phyloP scores from a whole-genome alignment of 2,888 invertebrate genomes.

The Scotopteryx bipunctaria region DNA sequence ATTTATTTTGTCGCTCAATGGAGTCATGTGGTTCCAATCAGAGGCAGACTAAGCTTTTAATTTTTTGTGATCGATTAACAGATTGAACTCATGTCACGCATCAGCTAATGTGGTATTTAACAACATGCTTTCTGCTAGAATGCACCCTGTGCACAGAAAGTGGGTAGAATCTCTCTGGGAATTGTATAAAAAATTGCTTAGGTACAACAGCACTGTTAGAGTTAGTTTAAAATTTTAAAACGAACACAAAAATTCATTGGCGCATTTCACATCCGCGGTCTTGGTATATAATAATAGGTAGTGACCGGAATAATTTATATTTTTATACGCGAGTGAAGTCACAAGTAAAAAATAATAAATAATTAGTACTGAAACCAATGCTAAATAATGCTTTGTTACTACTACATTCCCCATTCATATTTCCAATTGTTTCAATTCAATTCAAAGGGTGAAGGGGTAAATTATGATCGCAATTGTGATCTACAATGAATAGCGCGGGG shows the following conservation, averaged over 20 bases:
- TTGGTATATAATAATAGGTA: too few species aligned
- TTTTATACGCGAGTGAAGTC: too few species aligned
- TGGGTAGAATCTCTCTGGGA: too few species aligned
- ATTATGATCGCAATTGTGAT: slow-evolving; percentile 36
- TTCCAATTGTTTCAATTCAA: slow-evolving; percentile 32
- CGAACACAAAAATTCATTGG: too few species aligned
- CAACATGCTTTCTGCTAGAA: slow-evolving; percentile 19
- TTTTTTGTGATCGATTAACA: slow-evolving; percentile 62
- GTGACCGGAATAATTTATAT: too few species aligned
- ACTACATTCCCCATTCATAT: slow-evolving; percentile 15
- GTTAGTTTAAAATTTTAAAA: too few species aligned
- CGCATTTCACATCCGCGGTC: too few species aligned
- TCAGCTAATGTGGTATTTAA: slow-evolving; percentile 27
- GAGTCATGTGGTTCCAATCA: slow-evolving; percentile 82
- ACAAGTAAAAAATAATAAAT: too few species aligned
- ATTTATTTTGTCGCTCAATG: slow-evolving; percentile 75
- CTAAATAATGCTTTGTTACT: not conserved
- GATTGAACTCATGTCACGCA: slow-evolving; percentile 37
- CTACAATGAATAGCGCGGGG: slow-evolving; percentile 32
- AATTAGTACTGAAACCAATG: not conserved
- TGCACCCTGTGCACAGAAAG: not conserved
- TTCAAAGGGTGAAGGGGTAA: slow-evolving; percentile 32
- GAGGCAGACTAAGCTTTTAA: slow-evolving; percentile 64
- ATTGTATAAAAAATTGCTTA: too few species aligned
- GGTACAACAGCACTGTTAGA: too few species aligned